Percentiles rank a stretch among this genome's conserved stretches.
Conservation (phyloP, 2,888 invertebrate genomes). For the Cabera pusaria region DNA sequence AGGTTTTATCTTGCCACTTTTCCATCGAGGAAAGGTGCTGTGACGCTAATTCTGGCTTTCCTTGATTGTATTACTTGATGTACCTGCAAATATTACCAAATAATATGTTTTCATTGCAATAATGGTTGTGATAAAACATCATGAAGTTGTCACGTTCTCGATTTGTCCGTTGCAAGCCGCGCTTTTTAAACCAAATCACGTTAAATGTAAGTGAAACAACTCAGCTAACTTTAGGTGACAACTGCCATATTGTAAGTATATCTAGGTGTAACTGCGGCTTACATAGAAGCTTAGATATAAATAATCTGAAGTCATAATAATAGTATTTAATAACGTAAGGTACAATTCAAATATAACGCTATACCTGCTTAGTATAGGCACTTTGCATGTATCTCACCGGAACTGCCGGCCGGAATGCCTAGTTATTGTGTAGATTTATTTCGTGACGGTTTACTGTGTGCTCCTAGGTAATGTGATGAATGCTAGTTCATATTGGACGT, state of each 20-base stretch:
- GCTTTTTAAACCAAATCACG: slow-evolving; percentile 60
- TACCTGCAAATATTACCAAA: slow-evolving; percentile 75
- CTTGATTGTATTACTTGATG: slow-evolving; percentile 44
- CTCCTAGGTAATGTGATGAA: no score
- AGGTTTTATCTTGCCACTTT: slow-evolving; percentile 24
- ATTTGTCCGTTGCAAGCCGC: slow-evolving; percentile 49
- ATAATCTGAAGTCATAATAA: slow-evolving; percentile 80
- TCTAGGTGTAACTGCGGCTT: slow-evolving; percentile 66
- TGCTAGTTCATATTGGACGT: no score
- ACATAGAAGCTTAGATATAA: slow-evolving; percentile 52
- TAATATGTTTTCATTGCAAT: slow-evolving; percentile 69
- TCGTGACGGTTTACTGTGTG: slow-evolving; percentile 1
- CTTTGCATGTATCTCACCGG: slow-evolving; percentile 28
- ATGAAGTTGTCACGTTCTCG: slow-evolving; percentile 54
- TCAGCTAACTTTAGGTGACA: slow-evolving; percentile 80
- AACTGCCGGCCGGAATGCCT: slow-evolving; percentile 14
- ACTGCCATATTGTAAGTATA: slow-evolving; percentile 82
- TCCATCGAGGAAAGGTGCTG: slow-evolving; percentile 10
- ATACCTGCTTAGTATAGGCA: slow-evolving; percentile 38
- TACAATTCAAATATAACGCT: slow-evolving; percentile 51
- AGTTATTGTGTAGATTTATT: slow-evolving; percentile 6
- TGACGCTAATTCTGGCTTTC: slow-evolving; percentile 6
- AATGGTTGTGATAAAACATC: slow-evolving; percentile 78
- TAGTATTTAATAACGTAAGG: slow-evolving; percentile 78
- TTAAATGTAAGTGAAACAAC: slow-evolving; percentile 58